phyloP scores from a whole-genome alignment of 1,140 invertebrate species.

The Leptopilina boulardi region DNA sequence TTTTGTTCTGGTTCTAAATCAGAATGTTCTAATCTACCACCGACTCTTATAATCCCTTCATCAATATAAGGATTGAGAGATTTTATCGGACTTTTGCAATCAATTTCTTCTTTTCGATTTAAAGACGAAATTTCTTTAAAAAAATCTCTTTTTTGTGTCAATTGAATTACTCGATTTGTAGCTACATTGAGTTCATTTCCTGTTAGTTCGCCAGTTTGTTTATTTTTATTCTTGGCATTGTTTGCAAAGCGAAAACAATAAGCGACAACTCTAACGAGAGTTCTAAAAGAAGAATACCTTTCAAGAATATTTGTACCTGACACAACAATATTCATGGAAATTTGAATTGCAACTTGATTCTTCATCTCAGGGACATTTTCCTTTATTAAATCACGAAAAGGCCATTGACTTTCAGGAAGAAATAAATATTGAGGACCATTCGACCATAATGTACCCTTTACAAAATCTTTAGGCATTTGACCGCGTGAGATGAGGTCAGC shows the following conservation, averaged over 20 bases:
- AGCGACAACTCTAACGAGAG: neutral
- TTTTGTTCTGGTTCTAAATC: neutral
- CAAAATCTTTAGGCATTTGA: neutral
- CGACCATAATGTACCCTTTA: neutral
- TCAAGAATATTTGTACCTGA: constrained; percentile 27
- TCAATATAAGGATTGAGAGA: neutral
- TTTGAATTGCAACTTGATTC: neutral
- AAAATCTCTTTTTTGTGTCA: neutral
- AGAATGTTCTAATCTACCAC: neutral
- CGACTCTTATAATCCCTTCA: neutral
- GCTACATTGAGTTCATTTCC: neutral
- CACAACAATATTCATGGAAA: neutral
- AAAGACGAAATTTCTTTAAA: neutral
- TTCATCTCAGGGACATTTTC: neutral
- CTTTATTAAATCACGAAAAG: neutral
- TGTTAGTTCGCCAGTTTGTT: neutral
- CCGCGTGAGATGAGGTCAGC: constrained; percentile 32
- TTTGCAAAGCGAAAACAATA: neutral
- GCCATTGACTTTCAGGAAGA: neutral
- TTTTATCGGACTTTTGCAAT: neutral
- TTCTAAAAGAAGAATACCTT: neutral
- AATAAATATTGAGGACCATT: neutral
- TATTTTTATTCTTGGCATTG: neutral
- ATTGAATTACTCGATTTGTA: neutral
- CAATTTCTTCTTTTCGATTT: neutral